Evolutionary conservation across 1,140 invertebrate genomes (phyloP).

Genomic region (Hylaeus volcanicus): DNA sequence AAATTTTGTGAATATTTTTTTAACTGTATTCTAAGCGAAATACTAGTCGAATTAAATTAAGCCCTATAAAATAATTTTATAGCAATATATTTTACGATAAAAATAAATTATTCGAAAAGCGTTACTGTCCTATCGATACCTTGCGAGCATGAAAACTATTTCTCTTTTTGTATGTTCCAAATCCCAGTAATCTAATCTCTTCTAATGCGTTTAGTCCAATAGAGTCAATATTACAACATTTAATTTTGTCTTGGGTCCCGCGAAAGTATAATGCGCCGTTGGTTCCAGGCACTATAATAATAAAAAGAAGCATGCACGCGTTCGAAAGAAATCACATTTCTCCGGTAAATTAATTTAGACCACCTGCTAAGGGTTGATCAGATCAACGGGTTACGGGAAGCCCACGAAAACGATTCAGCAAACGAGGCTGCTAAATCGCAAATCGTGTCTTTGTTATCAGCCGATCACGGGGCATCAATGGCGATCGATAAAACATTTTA

Average conservation of each 20-base stretch:
- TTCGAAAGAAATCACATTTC: not conserved
- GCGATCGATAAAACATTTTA: constrained; percentile 32
- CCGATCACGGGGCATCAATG: constrained; percentile 5
- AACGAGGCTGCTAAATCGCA: constrained; percentile 15
- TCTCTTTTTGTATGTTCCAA: no score
- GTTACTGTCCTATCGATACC: not conserved
- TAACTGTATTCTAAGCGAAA: not conserved
- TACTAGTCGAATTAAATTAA: constrained; percentile 16
- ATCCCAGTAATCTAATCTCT: no score
- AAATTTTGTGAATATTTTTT: constrained; percentile 7
- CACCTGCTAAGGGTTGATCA: constrained; percentile 17
- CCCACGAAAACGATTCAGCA: not conserved
- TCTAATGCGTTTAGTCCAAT: no score
- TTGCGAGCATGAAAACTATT: not conserved
- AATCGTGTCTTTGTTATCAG: constrained; percentile 31
- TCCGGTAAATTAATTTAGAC: constrained; percentile 8
- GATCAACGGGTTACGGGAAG: not conserved
- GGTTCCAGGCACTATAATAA: no score
- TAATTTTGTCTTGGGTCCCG: no score
- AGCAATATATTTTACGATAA: not conserved
- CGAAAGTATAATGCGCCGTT: no score
- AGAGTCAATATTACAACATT: no score
- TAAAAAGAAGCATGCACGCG: not conserved
- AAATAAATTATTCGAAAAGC: constrained; percentile 1
- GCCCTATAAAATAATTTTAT: not conserved